These are phyloP conservation scores for Catharus ustulatus DNA, from an alignment of 2,797 vertebrate species.

Conservation along the genomic window DNA sequence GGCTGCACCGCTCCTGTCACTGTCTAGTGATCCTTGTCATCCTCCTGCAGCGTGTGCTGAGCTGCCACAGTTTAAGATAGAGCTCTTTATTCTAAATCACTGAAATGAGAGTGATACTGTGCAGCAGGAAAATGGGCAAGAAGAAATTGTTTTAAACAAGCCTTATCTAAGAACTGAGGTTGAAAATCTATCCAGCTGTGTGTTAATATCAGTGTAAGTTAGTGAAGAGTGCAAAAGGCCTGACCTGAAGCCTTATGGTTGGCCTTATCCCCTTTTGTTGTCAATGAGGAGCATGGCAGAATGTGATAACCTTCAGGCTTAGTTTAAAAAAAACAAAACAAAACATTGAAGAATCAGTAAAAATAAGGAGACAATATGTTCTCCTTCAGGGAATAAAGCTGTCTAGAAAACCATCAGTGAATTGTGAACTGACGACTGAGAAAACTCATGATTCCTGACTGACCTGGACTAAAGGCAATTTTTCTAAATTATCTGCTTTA, in stretches of 20 bases:
- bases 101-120: neutral
- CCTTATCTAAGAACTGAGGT: neutral
- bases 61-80: neutral
- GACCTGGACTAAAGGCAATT: neutral
- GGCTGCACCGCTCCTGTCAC: neutral
- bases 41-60: neutral
- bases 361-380: neutral
- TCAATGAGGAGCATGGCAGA: neutral
- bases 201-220: neutral
- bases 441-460: neutral
- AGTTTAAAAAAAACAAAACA: neutral
- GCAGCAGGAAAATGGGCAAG: neutral
- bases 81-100: neutral
- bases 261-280: neutral
- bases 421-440: neutral
- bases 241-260: neutral
- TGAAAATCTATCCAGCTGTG: neutral
- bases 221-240: neutral
- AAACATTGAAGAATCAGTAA: neutral
- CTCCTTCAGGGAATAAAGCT: neutral
- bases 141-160: neutral
- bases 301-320: neutral
- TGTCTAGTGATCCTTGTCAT: neutral
- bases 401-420: neutral
- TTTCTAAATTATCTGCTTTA: neutral